Evolutionary conservation across 1,140 invertebrate genomes (phyloP).

Genomic region (Cotesia typhae): DNA sequence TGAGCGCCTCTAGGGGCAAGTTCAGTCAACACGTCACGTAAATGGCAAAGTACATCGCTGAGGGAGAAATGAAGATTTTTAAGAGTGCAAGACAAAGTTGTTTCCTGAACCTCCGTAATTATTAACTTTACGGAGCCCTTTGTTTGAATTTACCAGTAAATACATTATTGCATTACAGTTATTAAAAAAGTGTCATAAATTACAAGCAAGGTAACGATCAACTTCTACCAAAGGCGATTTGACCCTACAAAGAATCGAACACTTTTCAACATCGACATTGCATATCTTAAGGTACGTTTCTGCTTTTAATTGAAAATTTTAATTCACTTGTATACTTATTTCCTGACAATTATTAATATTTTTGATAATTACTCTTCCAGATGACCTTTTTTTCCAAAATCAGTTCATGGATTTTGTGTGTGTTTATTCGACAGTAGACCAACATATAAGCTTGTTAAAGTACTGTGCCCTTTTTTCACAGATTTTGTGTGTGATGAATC

Average conservation of each 20-base stretch:
- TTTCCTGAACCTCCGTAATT: neutral
- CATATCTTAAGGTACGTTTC: slow-evolving; percentile 32
- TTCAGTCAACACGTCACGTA: slow-evolving; percentile 43
- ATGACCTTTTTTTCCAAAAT: no score
- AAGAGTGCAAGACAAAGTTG: slow-evolving; percentile 23
- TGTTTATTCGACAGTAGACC: no score
- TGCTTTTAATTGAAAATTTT: neutral
- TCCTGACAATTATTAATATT: no score
- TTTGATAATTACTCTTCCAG: no score
- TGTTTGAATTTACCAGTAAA: neutral
- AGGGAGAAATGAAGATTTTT: slow-evolving; percentile 41
- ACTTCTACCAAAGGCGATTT: slow-evolving; percentile 56
- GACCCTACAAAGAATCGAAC: slow-evolving; percentile 60
- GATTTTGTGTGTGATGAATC: no score
- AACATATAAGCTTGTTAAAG: no score
- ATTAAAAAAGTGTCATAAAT: neutral
- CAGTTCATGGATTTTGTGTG: no score
- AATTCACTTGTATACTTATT: no score
- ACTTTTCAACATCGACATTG: slow-evolving; percentile 48
- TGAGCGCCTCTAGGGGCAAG: slow-evolving; percentile 15
- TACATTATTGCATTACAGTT: neutral
- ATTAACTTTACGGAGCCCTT: neutral
- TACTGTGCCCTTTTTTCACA: no score
- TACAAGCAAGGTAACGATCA: slow-evolving; percentile 24
- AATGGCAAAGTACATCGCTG: slow-evolving; percentile 46